Evolutionary conservation across 2,888 invertebrate genomes (phyloP).

Genomic region (Limnephilus rhombicus): DNA sequence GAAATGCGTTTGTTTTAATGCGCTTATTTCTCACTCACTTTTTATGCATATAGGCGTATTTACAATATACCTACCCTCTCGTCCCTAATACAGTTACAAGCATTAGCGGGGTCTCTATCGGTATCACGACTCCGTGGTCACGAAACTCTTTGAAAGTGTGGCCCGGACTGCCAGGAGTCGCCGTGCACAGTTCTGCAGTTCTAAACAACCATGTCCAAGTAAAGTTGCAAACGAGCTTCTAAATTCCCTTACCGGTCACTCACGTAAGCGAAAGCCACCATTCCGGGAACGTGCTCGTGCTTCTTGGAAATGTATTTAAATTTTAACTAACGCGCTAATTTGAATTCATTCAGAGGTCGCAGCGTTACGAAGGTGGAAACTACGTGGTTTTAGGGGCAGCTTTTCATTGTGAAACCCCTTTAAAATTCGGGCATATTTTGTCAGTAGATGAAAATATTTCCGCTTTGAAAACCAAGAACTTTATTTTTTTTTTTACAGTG

Average conservation of each 20-base stretch:
- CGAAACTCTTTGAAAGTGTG: neutral
- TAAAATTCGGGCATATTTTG: no score
- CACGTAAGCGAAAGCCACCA: neutral
- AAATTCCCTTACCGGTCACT: slow-evolving; percentile 2
- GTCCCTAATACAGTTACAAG: neutral
- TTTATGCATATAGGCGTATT: neutral
- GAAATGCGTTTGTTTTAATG: no score
- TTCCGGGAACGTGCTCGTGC: neutral
- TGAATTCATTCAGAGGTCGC: neutral
- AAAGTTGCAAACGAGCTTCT: neutral
- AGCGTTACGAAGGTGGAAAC: neutral
- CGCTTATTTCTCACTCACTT: no score
- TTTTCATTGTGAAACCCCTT: neutral
- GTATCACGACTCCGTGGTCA: neutral
- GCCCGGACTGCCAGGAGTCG: neutral
- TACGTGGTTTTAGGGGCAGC: neutral
- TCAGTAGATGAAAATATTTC: no score
- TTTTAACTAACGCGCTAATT: neutral
- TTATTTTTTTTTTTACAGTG: no score
- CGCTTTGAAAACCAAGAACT: no score
- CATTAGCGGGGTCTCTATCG: neutral
- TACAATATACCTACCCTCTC: neutral
- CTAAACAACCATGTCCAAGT: neutral
- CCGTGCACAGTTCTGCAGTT: neutral
- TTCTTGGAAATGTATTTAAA: neutral